A percentile compares a stretch with the other conserved stretches of the same genome.
Evolutionary conservation across 2,797 vertebrate genomes (phyloP).

Genomic region (Pithecia hirsuta): DNA sequence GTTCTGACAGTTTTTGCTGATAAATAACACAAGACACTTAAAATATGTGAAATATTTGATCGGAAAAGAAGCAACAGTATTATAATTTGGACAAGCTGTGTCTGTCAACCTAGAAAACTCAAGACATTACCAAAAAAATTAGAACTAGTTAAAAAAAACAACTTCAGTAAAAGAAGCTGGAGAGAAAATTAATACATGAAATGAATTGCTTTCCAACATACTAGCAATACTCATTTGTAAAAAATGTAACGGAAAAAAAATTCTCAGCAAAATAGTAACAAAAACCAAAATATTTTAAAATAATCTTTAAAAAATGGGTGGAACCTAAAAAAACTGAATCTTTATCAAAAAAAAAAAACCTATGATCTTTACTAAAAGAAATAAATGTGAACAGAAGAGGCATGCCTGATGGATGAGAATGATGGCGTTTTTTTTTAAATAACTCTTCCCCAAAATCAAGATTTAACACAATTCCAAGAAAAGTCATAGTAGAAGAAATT

Average conservation of each 20-base stretch:
- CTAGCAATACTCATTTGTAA: conserved; percentile 55
- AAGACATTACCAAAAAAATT: background rate
- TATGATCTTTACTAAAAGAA: background rate
- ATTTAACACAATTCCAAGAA: background rate
- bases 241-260: conserved; percentile 58
- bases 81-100: background rate
- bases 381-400: background rate
- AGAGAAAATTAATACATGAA: conserved; percentile 60
- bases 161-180: conserved; percentile 17
- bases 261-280: conserved; percentile 49
- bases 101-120: background rate
- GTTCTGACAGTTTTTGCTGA: background rate
- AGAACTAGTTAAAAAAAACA: background rate
- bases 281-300: conserved; percentile 48
- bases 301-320: conserved; percentile 10
- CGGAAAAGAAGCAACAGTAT: background rate
- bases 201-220: conserved; percentile 38
- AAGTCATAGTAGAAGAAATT: background rate
- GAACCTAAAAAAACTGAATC: background rate
- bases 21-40: background rate
- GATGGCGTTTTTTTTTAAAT: background rate
- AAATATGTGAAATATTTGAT: background rate
- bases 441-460: background rate
- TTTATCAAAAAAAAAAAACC: background rate
- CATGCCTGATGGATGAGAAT: background rate